Conservation (phyloP, 1,140 invertebrate species). For the Drosophila bifasciata region DNA sequence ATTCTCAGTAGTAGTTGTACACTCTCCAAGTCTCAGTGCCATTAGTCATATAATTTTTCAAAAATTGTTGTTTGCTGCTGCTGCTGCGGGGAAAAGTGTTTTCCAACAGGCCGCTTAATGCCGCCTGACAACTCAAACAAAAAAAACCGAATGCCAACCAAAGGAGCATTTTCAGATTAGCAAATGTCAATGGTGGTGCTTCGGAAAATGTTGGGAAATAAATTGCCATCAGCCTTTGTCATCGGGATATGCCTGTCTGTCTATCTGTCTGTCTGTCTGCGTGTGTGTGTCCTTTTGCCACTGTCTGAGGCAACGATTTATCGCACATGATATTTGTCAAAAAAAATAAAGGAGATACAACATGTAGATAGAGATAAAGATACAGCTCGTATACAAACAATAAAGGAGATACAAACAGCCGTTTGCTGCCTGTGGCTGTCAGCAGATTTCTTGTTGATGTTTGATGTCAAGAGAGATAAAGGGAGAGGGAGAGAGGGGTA, state of each 20-base stretch:
- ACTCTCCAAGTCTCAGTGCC: slow-evolving; percentile 1
- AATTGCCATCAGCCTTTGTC: slow-evolving; percentile 59
- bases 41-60: slow-evolving; percentile 42
- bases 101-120: slow-evolving; percentile 11
- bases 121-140: slow-evolving; percentile 52
- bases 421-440: slow-evolving; percentile 36
- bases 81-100: slow-evolving; percentile 12
- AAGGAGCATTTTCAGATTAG: slow-evolving; percentile 51
- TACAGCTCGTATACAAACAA: slow-evolving; percentile 30
- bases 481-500: no score
- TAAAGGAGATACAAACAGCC: slow-evolving; percentile 25
- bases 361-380: slow-evolving; percentile 52
- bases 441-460: slow-evolving; percentile 57
- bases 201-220: slow-evolving; percentile 49
- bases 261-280: slow-evolving; percentile 5
- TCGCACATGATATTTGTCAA: slow-evolving; percentile 71
- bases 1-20: no score
- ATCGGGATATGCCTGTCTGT: slow-evolving; percentile 35
- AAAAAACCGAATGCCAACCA: slow-evolving; percentile 10
- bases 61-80: background rate
- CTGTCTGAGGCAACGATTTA: slow-evolving; percentile 55
- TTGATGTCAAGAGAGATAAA: background rate
- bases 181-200: slow-evolving; percentile 54
- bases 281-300: slow-evolving; percentile 7
- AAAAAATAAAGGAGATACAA: slow-evolving; percentile 18